Evolutionary conservation across 2,888 invertebrate species (phyloP).

Genomic region (Netelia virgata): DNA sequence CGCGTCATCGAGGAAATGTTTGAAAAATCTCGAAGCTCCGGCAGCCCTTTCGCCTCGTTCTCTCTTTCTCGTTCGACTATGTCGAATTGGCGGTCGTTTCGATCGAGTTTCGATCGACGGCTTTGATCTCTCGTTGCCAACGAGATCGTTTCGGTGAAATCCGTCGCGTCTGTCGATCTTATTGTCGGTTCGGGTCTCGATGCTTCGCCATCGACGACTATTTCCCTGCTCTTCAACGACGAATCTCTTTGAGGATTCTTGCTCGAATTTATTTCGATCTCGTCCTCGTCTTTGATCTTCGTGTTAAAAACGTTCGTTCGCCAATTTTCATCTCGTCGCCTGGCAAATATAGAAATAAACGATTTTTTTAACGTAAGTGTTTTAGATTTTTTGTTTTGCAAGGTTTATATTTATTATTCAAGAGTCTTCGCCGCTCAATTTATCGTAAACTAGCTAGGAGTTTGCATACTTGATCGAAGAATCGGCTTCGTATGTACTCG

Average conservation of each 20-base stretch:
- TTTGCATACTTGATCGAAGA: constrained; percentile 55
- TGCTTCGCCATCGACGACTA: not conserved
- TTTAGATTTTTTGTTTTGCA: not conserved
- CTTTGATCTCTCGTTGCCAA: not conserved
- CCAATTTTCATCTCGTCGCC: constrained; percentile 30
- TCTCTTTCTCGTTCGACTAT: not conserved
- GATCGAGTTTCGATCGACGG: constrained; percentile 7
- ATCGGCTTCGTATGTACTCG: too few species aligned
- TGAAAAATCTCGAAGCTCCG: not conserved
- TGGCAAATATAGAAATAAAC: constrained; percentile 13
- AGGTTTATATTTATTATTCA: not conserved
- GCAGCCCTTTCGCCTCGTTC: not conserved
- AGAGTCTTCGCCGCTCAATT: too few species aligned
- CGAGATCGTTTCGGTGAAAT: constrained; percentile 46
- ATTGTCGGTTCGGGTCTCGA: not conserved
- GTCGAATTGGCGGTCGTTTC: not conserved
- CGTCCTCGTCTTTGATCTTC: constrained; percentile 2
- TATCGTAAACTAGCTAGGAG: constrained; percentile 13
- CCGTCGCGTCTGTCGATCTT: constrained; percentile 3
- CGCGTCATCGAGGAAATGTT: constrained; percentile 52
- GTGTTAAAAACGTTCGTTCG: constrained; percentile 24
- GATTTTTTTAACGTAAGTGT: not conserved
- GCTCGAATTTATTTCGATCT: constrained; percentile 4
- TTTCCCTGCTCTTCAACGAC: not conserved
- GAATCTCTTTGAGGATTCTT: not conserved